Evolutionary conservation across 2,888 invertebrate genomes (phyloP).

Genomic region (Cynaeus angustus): DNA sequence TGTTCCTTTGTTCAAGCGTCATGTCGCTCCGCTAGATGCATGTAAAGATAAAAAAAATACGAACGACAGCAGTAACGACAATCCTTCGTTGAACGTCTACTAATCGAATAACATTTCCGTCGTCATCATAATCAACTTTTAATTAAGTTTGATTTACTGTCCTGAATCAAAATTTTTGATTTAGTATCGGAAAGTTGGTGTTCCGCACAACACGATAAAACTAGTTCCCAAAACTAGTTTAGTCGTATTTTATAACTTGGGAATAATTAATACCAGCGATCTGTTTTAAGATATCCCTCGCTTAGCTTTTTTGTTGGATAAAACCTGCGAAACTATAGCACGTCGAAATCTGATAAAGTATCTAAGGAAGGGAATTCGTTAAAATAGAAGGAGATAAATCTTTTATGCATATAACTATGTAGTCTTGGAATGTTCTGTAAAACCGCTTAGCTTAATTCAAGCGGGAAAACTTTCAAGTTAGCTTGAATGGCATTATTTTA

Average conservation of each 20-base stretch:
- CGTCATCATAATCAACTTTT: neutral
- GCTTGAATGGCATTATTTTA: slow-evolving; percentile 35
- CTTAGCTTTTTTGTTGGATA: slow-evolving; percentile 20
- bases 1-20: slow-evolving; percentile 7
- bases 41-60: slow-evolving; percentile 9
- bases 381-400: slow-evolving; percentile 46
- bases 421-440: slow-evolving; percentile 32
- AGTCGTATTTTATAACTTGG: slow-evolving; percentile 44
- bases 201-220: slow-evolving; percentile 35
- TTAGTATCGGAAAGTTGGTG: slow-evolving; percentile 29
- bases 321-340: slow-evolving; percentile 40
- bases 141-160: slow-evolving; percentile 3
- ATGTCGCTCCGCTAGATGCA: neutral
- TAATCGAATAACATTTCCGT: slow-evolving; percentile 12
- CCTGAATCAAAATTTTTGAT: slow-evolving; percentile 23
- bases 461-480: slow-evolving; percentile 40
- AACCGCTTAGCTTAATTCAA: slow-evolving; percentile 44
- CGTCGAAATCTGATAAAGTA: slow-evolving; percentile 42
- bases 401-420: slow-evolving; percentile 40
- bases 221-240: slow-evolving; percentile 27
- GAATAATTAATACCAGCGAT: slow-evolving; percentile 48
- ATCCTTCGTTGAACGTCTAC: neutral
- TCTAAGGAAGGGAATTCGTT: slow-evolving; percentile 40
- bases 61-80: neutral
- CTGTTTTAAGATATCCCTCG: slow-evolving; percentile 44